Percentiles rank a stretch among this genome's conserved stretches.
Evolutionary conservation across 2,797 vertebrate genomes (phyloP).

Genomic region (Cyclopterus lumpus): DNA sequence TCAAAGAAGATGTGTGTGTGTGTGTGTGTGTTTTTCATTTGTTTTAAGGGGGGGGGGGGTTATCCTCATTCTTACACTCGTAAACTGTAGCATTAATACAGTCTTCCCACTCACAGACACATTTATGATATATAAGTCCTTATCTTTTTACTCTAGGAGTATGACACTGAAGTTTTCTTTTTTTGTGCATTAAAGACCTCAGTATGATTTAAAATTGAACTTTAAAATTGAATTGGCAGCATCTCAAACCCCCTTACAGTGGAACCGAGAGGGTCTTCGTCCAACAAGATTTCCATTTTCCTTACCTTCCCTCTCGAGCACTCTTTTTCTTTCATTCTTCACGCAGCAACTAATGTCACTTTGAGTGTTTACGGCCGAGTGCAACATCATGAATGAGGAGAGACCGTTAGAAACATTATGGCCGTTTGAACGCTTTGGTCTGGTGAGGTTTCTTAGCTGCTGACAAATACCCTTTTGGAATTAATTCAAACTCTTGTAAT

Average conservation of each 20-base stretch:
- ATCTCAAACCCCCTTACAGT: neutral
- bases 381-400: neutral
- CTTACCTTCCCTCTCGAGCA: neutral
- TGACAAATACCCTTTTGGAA: neutral
- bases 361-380: neutral
- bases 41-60: too few species aligned
- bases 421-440: neutral
- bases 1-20: slow-evolving; percentile 25
- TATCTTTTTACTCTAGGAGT: too few species aligned
- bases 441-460: neutral
- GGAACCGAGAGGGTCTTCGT: neutral
- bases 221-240: neutral
- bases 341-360: neutral
- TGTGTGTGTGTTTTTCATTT: neutral
- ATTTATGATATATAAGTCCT: neutral
- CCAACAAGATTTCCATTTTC: neutral
- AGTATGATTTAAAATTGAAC: neutral
- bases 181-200: neutral
- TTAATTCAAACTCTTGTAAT: neutral
- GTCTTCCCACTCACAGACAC: neutral
- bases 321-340: neutral
- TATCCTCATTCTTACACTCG: slow-evolving; percentile 29
- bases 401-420: neutral
- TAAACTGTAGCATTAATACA: slow-evolving; percentile 5
- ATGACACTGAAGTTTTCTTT: too few species aligned